These are phyloP conservation scores for Pantherophis vulpinus DNA, from an alignment of 2,797 vertebrate genomes.

Conservation along the genomic window DNA sequence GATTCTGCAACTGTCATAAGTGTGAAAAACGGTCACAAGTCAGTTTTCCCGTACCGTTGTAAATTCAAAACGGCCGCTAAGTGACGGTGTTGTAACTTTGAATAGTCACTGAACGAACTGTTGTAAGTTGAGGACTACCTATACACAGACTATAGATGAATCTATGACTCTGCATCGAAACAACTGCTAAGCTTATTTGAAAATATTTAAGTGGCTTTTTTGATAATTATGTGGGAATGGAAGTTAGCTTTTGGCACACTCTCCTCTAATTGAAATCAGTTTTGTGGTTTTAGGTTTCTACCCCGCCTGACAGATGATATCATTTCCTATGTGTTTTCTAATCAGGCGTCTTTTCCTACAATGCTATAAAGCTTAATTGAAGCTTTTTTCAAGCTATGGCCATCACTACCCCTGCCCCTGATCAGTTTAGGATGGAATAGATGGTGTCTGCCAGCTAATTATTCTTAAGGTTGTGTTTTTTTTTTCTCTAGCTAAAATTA, in stretches of 20 bases:
- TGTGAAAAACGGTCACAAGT: not conserved
- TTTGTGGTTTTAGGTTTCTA: slow-evolving; percentile 73
- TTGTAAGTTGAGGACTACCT: not conserved
- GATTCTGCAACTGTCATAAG: not conserved
- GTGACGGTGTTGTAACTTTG: not conserved
- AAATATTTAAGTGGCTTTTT: slow-evolving; percentile 71
- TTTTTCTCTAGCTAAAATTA: not conserved
- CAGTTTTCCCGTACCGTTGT: too few relatives aligned
- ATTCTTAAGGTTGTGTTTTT: not conserved
- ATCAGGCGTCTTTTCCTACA: slow-evolving; percentile 74
- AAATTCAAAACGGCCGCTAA: too few relatives aligned
- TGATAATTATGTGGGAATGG: slow-evolving; percentile 75
- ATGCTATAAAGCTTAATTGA: slow-evolving; percentile 70
- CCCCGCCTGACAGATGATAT: slow-evolving; percentile 77
- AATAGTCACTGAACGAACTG: not conserved
- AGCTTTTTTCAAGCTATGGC: slow-evolving; percentile 70
- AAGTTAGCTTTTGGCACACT: slow-evolving; percentile 76
- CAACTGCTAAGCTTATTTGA: slow-evolving; percentile 68
- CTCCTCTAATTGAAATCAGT: slow-evolving; percentile 79
- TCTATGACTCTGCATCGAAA: slow-evolving; percentile 57
- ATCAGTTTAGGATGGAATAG: slow-evolving; percentile 66
- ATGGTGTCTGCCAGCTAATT: slow-evolving; percentile 54
- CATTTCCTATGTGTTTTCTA: slow-evolving; percentile 79
- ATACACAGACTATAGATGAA: not conserved
- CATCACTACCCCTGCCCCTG: slow-evolving; percentile 62